phyloP scores from a whole-genome alignment of 1,140 invertebrate species.

The Calosoma granatense region DNA sequence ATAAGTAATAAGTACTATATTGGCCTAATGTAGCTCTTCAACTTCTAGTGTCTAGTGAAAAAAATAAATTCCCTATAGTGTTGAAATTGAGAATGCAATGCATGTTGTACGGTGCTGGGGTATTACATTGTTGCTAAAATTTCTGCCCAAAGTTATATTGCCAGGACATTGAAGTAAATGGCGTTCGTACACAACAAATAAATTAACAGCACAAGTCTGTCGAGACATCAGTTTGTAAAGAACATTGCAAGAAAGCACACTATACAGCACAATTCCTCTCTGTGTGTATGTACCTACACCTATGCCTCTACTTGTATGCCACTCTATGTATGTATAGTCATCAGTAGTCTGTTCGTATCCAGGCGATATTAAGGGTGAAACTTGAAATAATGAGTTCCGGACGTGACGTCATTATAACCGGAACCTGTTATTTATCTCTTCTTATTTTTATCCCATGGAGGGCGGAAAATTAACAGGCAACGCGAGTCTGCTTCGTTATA shows the following conservation, averaged over 20 bases:
- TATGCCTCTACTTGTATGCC: too few relatives aligned
- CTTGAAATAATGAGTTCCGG: slow-evolving; percentile 37
- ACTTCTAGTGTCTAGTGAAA: too few relatives aligned
- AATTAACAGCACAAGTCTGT: too few relatives aligned
- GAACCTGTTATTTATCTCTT: slow-evolving; percentile 36
- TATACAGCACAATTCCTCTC: neutral
- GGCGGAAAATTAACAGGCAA: slow-evolving; percentile 32
- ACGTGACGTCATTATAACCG: slow-evolving; percentile 37
- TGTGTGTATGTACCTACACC: too few relatives aligned
- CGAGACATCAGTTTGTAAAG: neutral
- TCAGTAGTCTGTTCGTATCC: slow-evolving; percentile 28
- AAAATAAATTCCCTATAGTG: too few relatives aligned
- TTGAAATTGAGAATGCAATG: neutral
- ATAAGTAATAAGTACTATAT: too few relatives aligned
- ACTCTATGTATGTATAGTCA: too few relatives aligned
- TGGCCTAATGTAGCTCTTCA: too few relatives aligned
- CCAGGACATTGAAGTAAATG: neutral
- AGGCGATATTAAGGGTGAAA: slow-evolving; percentile 32
- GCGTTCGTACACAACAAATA: neutral
- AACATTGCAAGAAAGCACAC: neutral
- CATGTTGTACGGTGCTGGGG: neutral
- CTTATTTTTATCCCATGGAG: slow-evolving; percentile 31
- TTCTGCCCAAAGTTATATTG: neutral
- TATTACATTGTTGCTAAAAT: neutral
- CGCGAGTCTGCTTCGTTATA: neutral